Evolutionary conservation across 2,888 invertebrate genomes (phyloP).

Genomic region (Aspidiotus rigidus): DNA sequence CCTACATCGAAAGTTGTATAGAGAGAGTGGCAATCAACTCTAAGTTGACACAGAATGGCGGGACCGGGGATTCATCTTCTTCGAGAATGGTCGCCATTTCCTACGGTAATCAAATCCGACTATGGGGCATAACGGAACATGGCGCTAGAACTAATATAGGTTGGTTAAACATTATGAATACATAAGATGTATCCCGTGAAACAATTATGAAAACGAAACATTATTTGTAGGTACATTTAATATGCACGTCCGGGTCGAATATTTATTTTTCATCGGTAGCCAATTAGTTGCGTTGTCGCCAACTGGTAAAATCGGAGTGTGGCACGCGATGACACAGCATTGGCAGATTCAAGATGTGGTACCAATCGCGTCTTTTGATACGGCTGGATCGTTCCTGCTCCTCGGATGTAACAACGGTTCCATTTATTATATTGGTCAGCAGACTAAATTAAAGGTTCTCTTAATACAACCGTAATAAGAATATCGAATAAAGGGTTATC

Average conservation of each 20-base stretch:
- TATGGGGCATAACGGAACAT: constrained; percentile 72
- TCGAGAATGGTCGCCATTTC: constrained; percentile 77
- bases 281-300: constrained; percentile 92
- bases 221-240: constrained; percentile 70
- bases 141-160: constrained; percentile 65
- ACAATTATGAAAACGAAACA: not conserved
- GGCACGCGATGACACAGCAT: constrained; percentile 98
- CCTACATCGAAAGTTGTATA: constrained; percentile 78
- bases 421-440: constrained; percentile 87
- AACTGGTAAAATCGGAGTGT: constrained; percentile 92
- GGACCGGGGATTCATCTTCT: constrained; percentile 45
- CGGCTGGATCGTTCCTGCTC: constrained; percentile 88
- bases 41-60: constrained; percentile 47
- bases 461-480: not conserved
- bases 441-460: not conserved
- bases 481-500: not conserved
- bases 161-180: constrained; percentile 39
- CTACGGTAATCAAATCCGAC: constrained; percentile 62
- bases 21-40: constrained; percentile 76
- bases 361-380: constrained; percentile 90
- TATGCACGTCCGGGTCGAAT: constrained; percentile 84
- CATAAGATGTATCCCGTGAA: not conserved
- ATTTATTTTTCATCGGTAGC: constrained; percentile 93
- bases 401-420: constrained; percentile 94
- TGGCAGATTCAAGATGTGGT: constrained; percentile 97